Percentiles rank a stretch among this genome's conserved stretches.
Evolutionary conservation across 2,113 vertebrate species (phyloP).

Genomic region (Oceanodroma tethys): DNA sequence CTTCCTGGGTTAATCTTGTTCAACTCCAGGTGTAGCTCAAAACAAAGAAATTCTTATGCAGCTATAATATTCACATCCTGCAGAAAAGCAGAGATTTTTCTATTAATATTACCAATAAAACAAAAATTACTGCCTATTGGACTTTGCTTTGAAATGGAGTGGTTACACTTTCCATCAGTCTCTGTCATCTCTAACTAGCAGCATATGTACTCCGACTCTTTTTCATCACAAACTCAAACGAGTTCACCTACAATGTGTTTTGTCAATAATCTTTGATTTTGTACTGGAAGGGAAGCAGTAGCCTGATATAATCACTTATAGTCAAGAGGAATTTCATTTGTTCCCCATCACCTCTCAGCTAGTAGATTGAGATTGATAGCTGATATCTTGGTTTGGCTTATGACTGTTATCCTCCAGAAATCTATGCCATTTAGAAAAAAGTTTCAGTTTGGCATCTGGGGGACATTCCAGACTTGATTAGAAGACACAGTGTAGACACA

Average conservation of each 20-base stretch:
- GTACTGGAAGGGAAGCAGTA: neutral
- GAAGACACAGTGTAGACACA: neutral
- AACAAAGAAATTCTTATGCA: neutral
- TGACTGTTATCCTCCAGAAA: neutral
- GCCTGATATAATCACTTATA: neutral
- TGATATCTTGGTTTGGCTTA: neutral
- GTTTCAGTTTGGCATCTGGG: neutral
- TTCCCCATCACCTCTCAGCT: neutral
- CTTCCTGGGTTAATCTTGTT: neutral
- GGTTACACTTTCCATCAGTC: neutral
- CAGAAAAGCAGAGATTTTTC: neutral
- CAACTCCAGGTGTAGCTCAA: neutral
- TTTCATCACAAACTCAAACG: neutral
- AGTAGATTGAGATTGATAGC: neutral
- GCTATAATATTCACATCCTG: neutral
- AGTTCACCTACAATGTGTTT: neutral
- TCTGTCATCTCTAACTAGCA: neutral
- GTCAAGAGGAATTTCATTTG: neutral
- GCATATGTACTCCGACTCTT: neutral
- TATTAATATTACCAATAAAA: neutral
- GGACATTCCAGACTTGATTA: neutral
- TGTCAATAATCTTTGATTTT: neutral
- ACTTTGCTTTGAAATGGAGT: neutral
- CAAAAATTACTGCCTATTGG: neutral
- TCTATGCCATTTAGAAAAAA: neutral